A percentile compares a stretch with the other conserved stretches of the same genome.
Evolutionary conservation across 2,113 vertebrate genomes (phyloP).

Genomic region (Chrysochloris asiatica): DNA sequence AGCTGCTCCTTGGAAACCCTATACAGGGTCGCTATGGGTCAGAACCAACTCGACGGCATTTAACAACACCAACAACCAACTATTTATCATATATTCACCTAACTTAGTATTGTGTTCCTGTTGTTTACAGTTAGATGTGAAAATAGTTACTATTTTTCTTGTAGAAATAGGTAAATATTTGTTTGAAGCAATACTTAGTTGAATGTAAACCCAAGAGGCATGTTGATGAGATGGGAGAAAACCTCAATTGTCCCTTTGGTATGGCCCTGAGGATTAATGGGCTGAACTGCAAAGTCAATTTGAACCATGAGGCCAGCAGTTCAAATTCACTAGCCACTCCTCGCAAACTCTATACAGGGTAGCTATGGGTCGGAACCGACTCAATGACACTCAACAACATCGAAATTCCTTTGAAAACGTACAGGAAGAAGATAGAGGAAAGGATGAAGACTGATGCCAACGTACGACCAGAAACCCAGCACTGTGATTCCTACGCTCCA

Average conservation of each 20-base stretch:
- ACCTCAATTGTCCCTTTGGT: background rate
- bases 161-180: background rate
- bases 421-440: background rate
- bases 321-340: no score
- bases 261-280: no score
- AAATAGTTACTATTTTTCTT: background rate
- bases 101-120: background rate
- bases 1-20: no score
- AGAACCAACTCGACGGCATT: no score
- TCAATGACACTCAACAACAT: no score
- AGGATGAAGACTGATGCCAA: background rate
- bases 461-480: background rate
- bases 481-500: rapidly evolving
- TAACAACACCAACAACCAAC: background rate
- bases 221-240: background rate
- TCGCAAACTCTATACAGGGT: no score
- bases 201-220: background rate
- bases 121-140: background rate
- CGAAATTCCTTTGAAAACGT: background rate
- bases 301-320: no score
- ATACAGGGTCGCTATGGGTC: no score
- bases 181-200: background rate
- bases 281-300: no score
- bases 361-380: no score
- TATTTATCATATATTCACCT: background rate